Base-by-base conservation (phyloP, 2,113 vertebrate species). In the Istiophorus platypterus region DNA sequence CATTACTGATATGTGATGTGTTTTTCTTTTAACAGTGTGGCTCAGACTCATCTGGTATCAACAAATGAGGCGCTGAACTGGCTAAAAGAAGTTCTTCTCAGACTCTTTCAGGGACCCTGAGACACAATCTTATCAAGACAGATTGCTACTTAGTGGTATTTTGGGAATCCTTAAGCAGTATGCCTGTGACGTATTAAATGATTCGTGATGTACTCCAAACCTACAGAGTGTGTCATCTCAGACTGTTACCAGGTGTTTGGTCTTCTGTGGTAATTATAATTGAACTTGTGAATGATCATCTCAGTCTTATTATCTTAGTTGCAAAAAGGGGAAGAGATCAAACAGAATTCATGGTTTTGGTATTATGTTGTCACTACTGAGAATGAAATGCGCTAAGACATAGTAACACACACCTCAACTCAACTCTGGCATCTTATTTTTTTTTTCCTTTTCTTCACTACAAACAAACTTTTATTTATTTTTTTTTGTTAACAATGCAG, bases 61-160 rank as follows among this genome's bases (percentile, higher is more conserved):
- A 66, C n/a, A 64, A 72, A 49, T 4, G 20, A 42, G 54, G 7
- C 29, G 63, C 65, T 74, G 81, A 72, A 58, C 42, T 3, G 4
- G 54, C 67, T 26, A 26, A 83, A 70, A 72, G 18, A 24, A 65
- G 26, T 41, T 49, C 29, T 41, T 51, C 54, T 80, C 37, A 34
- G 9, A 27, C 45, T 80, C 68, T 75, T 64, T 71, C 27, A 78
- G 68, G 62, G 76, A 69, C 80, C 51, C 17, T 34, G 71, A 85
- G 78, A 88, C 0, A 1, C 22, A n/a, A 57, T 67, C 72, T 83
- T 76, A 89, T 89, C 88, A 81, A 87, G 86, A 72, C 76, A 75
- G 70, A 89, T 67, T 64, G 59, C 78, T 61, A 20, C 88, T 85
- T 81, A 80, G 85, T 64, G 87, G 85, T 86, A 88, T 91, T 90